Conservation (phyloP, 2,797 vertebrate species). For the Chanos chanos region DNA sequence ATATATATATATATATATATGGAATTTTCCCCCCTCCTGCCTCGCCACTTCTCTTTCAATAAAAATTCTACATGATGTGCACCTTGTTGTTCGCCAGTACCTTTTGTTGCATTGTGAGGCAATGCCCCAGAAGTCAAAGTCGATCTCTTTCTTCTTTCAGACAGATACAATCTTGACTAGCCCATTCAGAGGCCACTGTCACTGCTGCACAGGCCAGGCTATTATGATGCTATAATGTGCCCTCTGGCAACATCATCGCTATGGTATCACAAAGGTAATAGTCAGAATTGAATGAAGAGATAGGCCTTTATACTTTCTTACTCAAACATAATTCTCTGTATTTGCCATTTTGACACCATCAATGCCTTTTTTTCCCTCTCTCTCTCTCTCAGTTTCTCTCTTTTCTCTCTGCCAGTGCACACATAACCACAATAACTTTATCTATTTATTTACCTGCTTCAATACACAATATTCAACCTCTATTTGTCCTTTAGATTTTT, state of each 20-base stretch:
- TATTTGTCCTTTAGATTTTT: slow-evolving; percentile 68
- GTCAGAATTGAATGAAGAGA: slow-evolving; percentile 59
- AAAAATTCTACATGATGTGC: slow-evolving; percentile 27
- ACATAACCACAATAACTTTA: slow-evolving; percentile 71
- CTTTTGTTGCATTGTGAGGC: slow-evolving; percentile 51
- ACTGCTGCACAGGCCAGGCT: slow-evolving; percentile 54
- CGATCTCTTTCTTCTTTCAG: slow-evolving; percentile 65
- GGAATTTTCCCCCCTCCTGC: not conserved
- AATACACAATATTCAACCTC: slow-evolving; percentile 71
- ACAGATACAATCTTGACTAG: slow-evolving; percentile 68
- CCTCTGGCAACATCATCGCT: slow-evolving; percentile 67
- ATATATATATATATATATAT: not conserved
- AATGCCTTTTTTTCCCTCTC: slow-evolving; percentile 42
- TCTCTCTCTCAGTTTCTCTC: slow-evolving; percentile 33
- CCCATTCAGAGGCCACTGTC: slow-evolving; percentile 52
- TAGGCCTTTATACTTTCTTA: slow-evolving; percentile 65
- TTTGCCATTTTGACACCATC: slow-evolving; percentile 70
- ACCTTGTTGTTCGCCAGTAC: slow-evolving; percentile 41
- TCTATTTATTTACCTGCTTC: slow-evolving; percentile 69
- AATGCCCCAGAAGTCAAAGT: slow-evolving; percentile 65
- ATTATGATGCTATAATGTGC: slow-evolving; percentile 58
- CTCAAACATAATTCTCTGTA: slow-evolving; percentile 71
- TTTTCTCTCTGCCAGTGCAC: slow-evolving; percentile 36
- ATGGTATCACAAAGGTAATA: slow-evolving; percentile 70
- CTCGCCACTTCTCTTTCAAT: slow-evolving; percentile 18